Base-by-base conservation (phyloP, 35 echinoderm and acorn worm genomes). In the Chiridota heheva region DNA sequence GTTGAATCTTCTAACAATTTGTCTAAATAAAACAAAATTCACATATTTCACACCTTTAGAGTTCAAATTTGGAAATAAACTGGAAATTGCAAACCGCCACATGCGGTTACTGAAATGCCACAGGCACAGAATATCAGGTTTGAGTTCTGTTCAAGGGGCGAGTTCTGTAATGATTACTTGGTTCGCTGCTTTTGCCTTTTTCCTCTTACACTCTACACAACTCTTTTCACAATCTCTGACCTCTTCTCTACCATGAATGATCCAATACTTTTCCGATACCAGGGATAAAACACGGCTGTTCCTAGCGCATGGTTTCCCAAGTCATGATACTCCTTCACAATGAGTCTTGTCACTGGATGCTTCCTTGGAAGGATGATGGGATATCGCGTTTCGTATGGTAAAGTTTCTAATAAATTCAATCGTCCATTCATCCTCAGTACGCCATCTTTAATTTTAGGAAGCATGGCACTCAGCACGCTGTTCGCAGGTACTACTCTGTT, bases 251-350 rank as follows among this genome's bases (percentile, higher is more conserved):
- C 63, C 31, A 67, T 69, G 64, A 15, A 68, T 49, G 36, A 82
- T 5, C 80, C 80, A 82, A 82, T 53, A 82, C 56, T 63, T 67
- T 42, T 67, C 31, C 28, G 80, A 82, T 69, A 82, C 36, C 64
- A 69, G 5, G 48, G 80, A 44, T 37, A 69, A 82, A 32, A 57
- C 34, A 34, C 70, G 80, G 70, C 70, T 53, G 80, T 82, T 30
- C 80, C 58, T 44, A 42, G 18, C 8, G 51, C 58, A 67, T 81
- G 60, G 42, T 81, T 81, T 15, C 78, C 26, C 30, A 13, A 28
- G 18, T 81, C 60, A 67, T 81, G 60, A 7, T 81, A 81, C 17
- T 81, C 26, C 39, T 66, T 28, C 5, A 64, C 78, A 42, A 81
- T 67, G 8, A 81, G 42, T 64, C 42, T 2, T 65, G 78, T 81